These are phyloP conservation scores for Sipha flava DNA, from an alignment of 1,140 invertebrate genomes.

Conservation along the genomic window DNA sequence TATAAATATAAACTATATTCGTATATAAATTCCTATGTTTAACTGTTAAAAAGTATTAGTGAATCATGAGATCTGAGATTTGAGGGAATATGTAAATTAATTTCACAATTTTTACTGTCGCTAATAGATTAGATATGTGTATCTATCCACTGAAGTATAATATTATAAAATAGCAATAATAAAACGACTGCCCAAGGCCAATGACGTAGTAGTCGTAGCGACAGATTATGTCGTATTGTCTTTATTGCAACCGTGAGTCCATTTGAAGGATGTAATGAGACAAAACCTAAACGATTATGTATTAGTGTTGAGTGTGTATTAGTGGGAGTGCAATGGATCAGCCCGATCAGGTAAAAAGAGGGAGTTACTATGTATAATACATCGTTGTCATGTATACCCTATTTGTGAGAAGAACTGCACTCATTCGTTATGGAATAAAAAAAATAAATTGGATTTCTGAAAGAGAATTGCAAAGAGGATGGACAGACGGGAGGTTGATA, in stretches of 20 bases:
- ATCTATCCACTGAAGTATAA: neutral
- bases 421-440: neutral
- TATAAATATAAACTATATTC: too few species aligned
- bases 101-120: neutral
- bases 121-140: neutral
- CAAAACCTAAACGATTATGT: constrained; percentile 2
- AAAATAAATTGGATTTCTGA: constrained; percentile 2
- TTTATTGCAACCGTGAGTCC: neutral
- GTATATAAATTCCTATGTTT: neutral
- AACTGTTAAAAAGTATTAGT: neutral
- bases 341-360: neutral
- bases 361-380: neutral
- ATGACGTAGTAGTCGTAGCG: neutral
- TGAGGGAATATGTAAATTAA: constrained; percentile 9
- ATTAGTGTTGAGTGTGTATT: neutral
- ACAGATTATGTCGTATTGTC: neutral
- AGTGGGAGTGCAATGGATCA: neutral
- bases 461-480: neutral
- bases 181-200: neutral
- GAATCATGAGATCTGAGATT: neutral
- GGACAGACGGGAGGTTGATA: neutral
- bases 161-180: neutral
- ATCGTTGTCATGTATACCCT: neutral
- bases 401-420: neutral
- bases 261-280: neutral